phyloP scores from a whole-genome alignment of 2,888 invertebrate genomes.

The Ochropleura leucogaster region DNA sequence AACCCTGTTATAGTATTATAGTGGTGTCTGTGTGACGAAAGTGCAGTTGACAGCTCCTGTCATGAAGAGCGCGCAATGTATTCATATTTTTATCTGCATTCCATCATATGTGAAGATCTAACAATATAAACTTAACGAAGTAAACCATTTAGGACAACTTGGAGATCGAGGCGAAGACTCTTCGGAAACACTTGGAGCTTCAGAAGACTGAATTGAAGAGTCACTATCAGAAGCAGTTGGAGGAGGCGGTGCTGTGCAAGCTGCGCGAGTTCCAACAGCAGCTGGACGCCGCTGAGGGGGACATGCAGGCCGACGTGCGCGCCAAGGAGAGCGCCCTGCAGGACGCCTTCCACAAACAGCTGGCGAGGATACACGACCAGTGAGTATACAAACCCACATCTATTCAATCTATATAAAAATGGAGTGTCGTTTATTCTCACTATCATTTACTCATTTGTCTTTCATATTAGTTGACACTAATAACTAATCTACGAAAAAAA shows the following conservation, averaged over 20 bases:
- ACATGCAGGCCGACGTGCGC: constrained; percentile 92
- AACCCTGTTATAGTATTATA: no score
- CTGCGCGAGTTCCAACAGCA: constrained; percentile 94
- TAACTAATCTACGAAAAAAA: background rate
- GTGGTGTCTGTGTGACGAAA: no score
- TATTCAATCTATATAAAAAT: no score
- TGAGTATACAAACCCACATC: constrained; percentile 68
- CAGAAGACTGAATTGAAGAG: constrained; percentile 93
- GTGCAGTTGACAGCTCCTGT: background rate
- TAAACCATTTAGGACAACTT: constrained; percentile 80
- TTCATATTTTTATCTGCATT: no score
- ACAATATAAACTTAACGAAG: background rate
- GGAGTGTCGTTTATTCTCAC: background rate
- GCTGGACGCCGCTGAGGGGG: constrained; percentile 92
- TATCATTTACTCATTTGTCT: background rate
- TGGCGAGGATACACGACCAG: constrained; percentile 92
- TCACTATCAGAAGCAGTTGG: constrained; percentile 95
- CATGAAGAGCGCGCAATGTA: background rate
- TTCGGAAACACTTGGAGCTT: constrained; percentile 90
- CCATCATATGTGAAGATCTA: no score
- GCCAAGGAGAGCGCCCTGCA: constrained; percentile 92
- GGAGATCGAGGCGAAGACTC: constrained; percentile 89
- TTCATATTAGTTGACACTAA: background rate
- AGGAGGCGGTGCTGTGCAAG: constrained; percentile 94
- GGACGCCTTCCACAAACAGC: constrained; percentile 93